Evolutionary conservation across 2,797 vertebrate species (phyloP).

Genomic region (Rhodeus uyekii): DNA sequence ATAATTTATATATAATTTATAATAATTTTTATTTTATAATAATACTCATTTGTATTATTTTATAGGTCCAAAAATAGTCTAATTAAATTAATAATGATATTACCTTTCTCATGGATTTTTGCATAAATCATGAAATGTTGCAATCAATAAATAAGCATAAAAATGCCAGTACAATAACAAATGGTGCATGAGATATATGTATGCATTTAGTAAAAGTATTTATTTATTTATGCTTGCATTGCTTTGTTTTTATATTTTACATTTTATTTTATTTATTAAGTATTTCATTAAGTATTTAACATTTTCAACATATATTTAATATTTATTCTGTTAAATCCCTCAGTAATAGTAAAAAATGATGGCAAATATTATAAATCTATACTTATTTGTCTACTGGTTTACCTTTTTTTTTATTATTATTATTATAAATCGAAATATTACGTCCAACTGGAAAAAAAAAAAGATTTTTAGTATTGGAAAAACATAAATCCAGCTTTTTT

Average conservation of each 20-base stretch:
- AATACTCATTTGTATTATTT: too few species aligned
- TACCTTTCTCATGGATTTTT: too few species aligned
- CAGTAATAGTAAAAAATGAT: background rate
- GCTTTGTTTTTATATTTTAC: too few species aligned
- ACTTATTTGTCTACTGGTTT: background rate
- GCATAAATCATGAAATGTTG: background rate
- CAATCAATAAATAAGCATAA: background rate
- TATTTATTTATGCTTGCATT: too few species aligned
- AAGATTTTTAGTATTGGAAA: background rate
- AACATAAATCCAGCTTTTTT: background rate
- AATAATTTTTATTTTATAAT: too few species aligned
- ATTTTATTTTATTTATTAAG: background rate
- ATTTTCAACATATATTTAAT: background rate
- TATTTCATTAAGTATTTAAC: background rate
- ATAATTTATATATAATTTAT: too few species aligned
- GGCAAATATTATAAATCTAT: background rate
- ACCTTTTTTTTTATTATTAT: background rate
- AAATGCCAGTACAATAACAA: background rate
- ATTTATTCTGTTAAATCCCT: background rate
- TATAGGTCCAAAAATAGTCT: background rate
- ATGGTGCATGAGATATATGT: background rate
- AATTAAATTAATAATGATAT: background rate
- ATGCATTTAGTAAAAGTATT: background rate
- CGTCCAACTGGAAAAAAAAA: background rate
- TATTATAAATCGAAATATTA: background rate